Evolutionary conservation across 2,113 vertebrate genomes (phyloP).

Genomic region (Saccopteryx bilineata): DNA sequence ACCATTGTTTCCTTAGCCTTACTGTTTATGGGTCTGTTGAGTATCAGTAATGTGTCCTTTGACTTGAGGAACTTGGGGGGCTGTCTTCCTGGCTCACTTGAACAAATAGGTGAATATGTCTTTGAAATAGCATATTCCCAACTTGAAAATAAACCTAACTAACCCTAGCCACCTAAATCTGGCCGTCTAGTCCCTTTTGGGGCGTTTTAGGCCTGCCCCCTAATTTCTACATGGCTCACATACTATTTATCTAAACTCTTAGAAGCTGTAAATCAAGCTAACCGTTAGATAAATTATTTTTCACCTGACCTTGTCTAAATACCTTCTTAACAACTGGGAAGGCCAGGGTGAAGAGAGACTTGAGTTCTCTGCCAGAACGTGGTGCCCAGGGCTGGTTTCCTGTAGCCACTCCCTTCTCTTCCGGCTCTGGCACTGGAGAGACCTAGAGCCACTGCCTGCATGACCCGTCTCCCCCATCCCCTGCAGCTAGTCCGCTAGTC

Average conservation of each 20-base stretch:
- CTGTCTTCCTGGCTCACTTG: not conserved
- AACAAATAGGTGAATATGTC: not conserved
- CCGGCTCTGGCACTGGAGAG: not conserved
- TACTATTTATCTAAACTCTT: not conserved
- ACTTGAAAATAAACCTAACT: not conserved
- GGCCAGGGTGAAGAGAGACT: not conserved
- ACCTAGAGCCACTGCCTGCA: fast-evolving
- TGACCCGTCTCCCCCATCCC: too few species aligned
- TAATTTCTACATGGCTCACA: not conserved
- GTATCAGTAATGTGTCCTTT: not conserved
- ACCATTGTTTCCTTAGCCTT: not conserved
- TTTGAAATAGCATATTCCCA: not conserved
- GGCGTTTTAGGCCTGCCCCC: not conserved
- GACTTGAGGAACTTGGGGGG: not conserved
- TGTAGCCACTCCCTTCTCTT: not conserved
- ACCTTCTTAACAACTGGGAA: not conserved
- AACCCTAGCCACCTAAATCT: not conserved
- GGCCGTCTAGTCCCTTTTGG: not conserved
- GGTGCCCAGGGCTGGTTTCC: not conserved
- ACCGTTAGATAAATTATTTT: not conserved
- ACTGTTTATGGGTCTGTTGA: not conserved
- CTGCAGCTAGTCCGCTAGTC: too few species aligned
- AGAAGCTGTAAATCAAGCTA: not conserved
- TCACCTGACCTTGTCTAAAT: not conserved
- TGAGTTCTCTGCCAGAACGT: not conserved